Evolutionary conservation across 1,140 invertebrate species (phyloP).

Genomic region (Leptinotarsa undecemlineata): DNA sequence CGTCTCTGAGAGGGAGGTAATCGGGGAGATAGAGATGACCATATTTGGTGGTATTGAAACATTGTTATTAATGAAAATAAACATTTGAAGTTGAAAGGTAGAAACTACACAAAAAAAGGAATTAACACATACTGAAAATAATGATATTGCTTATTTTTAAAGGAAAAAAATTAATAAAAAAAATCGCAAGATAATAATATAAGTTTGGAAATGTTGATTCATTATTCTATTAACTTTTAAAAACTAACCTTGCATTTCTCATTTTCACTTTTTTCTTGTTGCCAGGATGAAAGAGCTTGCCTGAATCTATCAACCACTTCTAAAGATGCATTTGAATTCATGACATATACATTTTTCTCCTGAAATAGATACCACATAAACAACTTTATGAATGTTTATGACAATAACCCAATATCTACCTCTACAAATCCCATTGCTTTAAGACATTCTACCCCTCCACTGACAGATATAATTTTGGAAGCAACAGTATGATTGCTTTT

Average conservation of each 20-base stretch:
- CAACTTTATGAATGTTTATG: not conserved
- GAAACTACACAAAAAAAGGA: too few relatives aligned
- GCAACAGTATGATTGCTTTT: constrained; percentile 45
- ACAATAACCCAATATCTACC: constrained; percentile 34
- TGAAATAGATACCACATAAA: constrained; percentile 28
- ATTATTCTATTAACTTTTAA: too few relatives aligned
- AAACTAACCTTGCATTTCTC: too few relatives aligned
- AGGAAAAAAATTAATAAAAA: too few relatives aligned
- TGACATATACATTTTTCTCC: constrained; percentile 33
- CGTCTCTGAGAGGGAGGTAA: too few relatives aligned
- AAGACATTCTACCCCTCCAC: constrained; percentile 46
- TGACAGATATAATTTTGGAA: constrained; percentile 43
- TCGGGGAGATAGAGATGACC: not conserved
- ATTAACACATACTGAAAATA: too few relatives aligned
- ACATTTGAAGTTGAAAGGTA: not conserved
- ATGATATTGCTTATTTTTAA: too few relatives aligned
- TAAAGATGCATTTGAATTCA: constrained; percentile 29
- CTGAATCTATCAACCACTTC: constrained; percentile 29
- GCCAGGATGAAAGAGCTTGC: constrained; percentile 26
- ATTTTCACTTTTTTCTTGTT: not conserved
- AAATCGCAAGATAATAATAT: too few relatives aligned
- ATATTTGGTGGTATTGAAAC: not conserved
- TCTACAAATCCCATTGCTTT: constrained; percentile 50
- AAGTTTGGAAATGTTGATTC: too few relatives aligned
- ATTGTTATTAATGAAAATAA: not conserved